Percentiles rank a stretch among this genome's conserved stretches.
phyloP scores from a whole-genome alignment of 2,113 vertebrate species.

The Proteles cristata region DNA sequence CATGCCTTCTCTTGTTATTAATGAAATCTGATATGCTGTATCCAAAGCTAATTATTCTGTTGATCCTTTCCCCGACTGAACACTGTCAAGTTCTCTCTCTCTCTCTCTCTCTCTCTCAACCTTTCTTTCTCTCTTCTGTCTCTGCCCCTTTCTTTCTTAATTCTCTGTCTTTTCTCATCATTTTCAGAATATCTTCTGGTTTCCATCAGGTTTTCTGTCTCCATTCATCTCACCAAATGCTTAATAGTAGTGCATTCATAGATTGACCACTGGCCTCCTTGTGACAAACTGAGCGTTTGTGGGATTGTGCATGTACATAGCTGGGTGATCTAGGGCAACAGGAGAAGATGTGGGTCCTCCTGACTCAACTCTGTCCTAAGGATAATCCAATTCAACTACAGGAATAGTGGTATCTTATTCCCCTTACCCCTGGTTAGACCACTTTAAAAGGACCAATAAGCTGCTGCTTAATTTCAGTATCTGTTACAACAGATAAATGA shows the following conservation, averaged over 20 bases:
- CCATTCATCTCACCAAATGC: background rate
- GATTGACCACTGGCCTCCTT: background rate
- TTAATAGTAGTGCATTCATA: background rate
- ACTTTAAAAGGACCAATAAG: background rate
- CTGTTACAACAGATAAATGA: background rate
- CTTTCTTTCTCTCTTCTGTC: background rate
- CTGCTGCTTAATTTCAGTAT: background rate
- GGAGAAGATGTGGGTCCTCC: background rate
- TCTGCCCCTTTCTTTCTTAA: background rate
- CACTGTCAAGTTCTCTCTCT: rapidly evolving
- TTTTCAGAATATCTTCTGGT: background rate
- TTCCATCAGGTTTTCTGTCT: background rate
- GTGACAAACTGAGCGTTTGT: background rate
- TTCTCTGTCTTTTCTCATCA: background rate
- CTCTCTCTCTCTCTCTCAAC: background rate
- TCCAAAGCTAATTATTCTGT: background rate
- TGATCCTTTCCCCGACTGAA: background rate
- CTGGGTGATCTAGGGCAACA: background rate
- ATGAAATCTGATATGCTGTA: background rate
- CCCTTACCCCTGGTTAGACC: rapidly evolving
- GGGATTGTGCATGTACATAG: background rate
- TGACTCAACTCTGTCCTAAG: background rate
- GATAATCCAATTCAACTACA: background rate
- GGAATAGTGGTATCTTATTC: background rate
- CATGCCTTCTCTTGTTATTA: background rate